These are phyloP conservation scores for Mimas tiliae DNA, from an alignment of 2,888 invertebrate genomes.

Conservation along the genomic window DNA sequence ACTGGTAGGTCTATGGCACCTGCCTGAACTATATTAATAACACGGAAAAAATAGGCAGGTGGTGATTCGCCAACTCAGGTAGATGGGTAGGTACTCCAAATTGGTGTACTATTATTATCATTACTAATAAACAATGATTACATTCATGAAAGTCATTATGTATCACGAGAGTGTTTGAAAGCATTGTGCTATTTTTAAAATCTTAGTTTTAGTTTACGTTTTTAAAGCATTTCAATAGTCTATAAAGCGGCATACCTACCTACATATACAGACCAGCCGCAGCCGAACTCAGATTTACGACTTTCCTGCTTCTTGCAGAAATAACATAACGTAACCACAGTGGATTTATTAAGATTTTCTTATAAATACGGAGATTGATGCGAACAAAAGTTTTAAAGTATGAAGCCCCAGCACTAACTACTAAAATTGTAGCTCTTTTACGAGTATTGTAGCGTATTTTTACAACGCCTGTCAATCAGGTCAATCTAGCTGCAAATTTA, in stretches of 20 bases:
- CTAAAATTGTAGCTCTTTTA: constrained; percentile 16
- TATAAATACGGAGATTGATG: constrained; percentile 33
- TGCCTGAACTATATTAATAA: too few species aligned
- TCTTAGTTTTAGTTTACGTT: not conserved
- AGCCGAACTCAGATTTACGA: constrained; percentile 39
- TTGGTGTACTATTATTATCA: too few species aligned
- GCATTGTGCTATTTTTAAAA: not conserved
- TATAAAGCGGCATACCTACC: constrained; percentile 31
- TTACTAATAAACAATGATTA: too few species aligned
- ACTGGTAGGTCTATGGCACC: too few species aligned
- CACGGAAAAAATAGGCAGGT: too few species aligned
- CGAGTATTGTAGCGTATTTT: constrained; percentile 21
- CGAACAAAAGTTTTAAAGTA: constrained; percentile 21
- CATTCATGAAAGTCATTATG: too few species aligned
- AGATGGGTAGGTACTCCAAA: too few species aligned
- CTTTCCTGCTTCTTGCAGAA: constrained; percentile 39
- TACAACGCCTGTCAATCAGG: constrained; percentile 18
- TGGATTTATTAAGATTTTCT: constrained; percentile 34
- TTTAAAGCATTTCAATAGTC: constrained; percentile 23
- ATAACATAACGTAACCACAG: constrained; percentile 39
- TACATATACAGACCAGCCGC: constrained; percentile 24
- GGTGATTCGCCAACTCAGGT: too few species aligned
- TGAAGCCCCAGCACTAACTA: constrained; percentile 25
- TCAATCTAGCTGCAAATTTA: constrained; percentile 14
- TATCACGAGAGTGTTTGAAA: not conserved